Evolutionary conservation across 2,113 vertebrate genomes (phyloP).

Genomic region (Oncorhynchus mykiss): DNA sequence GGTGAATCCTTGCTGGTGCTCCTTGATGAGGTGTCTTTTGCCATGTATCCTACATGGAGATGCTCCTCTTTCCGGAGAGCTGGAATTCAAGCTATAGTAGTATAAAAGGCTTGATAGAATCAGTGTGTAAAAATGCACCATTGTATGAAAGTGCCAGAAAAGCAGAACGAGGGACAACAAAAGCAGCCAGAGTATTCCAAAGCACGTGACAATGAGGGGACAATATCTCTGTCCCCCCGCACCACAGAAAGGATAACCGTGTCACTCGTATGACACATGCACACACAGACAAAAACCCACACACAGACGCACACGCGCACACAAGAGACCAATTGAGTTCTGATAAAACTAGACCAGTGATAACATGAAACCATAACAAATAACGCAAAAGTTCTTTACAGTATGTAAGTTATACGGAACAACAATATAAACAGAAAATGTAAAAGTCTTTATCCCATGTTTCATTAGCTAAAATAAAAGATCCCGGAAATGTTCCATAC

Average conservation of each 20-base stretch:
- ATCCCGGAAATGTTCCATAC: no score
- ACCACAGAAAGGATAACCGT: constrained; percentile 61
- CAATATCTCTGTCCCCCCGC: constrained; percentile 70
- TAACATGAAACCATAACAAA: not conserved
- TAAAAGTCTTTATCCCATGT: no score
- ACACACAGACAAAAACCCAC: constrained; percentile 34
- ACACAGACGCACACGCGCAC: constrained; percentile 31
- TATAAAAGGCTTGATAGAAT: constrained; percentile 74
- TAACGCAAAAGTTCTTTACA: no score
- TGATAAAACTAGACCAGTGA: not conserved
- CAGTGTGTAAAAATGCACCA: constrained; percentile 71
- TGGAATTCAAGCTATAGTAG: constrained; percentile 72
- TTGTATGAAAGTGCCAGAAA: constrained; percentile 84
- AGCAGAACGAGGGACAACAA: constrained; percentile 77
- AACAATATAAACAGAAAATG: no score
- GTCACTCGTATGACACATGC: constrained; percentile 58
- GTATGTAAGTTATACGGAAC: no score
- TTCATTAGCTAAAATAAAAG: no score
- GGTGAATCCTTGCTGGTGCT: constrained; percentile 50
- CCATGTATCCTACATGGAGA: constrained; percentile 70
- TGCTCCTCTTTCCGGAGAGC: constrained; percentile 64
- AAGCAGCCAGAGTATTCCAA: constrained; percentile 79
- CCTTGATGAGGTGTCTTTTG: constrained; percentile 53
- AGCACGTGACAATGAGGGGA: constrained; percentile 72
- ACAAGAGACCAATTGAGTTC: constrained; percentile 6